Evolutionary conservation across 2,113 vertebrate species (phyloP).

Genomic region (Lanius collurio): DNA sequence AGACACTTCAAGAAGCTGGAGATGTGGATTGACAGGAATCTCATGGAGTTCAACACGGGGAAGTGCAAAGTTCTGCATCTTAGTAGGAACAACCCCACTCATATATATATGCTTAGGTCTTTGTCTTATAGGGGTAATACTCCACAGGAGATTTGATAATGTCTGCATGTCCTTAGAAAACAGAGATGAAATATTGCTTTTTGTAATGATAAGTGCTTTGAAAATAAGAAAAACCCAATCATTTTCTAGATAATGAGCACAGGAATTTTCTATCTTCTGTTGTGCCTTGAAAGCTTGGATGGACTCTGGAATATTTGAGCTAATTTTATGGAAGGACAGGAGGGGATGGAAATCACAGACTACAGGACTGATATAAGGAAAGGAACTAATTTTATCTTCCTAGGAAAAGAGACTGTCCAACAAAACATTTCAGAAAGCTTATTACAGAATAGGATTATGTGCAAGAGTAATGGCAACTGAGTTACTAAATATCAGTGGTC

Average conservation of each 20-base stretch:
- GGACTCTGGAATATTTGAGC: not conserved
- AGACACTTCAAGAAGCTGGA: not conserved
- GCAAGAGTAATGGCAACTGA: not conserved
- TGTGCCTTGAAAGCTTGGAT: not conserved
- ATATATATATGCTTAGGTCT: not conserved
- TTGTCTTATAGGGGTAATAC: not conserved
- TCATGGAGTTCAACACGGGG: not conserved
- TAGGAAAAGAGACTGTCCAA: not conserved
- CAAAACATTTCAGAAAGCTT: not conserved
- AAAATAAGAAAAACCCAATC: not conserved
- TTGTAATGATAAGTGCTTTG: not conserved
- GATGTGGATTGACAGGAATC: not conserved
- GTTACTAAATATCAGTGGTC: not conserved
- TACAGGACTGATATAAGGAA: not conserved
- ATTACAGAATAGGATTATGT: not conserved
- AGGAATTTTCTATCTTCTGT: not conserved
- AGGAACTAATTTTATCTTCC: not conserved
- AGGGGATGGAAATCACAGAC: not conserved
- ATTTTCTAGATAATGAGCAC: not conserved
- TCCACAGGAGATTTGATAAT: not conserved
- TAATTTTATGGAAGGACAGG: not conserved
- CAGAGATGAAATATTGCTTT: not conserved
- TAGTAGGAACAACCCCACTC: not conserved
- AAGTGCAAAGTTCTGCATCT: not conserved
- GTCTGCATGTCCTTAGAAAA: not conserved